phyloP scores from a whole-genome alignment of 2,888 invertebrate genomes.

The Xanthorhoe designata region DNA sequence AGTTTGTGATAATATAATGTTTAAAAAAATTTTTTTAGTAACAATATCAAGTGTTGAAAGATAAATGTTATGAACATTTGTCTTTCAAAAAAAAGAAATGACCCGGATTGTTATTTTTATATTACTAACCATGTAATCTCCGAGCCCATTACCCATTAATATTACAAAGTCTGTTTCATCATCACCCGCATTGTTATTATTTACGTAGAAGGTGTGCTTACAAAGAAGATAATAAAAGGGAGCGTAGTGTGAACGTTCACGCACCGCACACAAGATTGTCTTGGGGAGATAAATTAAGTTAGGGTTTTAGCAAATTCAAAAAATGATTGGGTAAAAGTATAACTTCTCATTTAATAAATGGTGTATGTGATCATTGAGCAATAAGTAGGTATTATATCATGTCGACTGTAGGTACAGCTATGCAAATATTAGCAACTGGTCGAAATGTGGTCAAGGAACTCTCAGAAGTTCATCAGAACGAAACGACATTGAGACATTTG shows the following conservation, averaged over 20 bases:
- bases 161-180: background rate
- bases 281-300: no score
- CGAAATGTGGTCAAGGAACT: slow-evolving; percentile 39
- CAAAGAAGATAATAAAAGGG: background rate
- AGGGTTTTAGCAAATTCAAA: background rate
- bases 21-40: background rate
- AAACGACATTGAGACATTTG: background rate
- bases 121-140: background rate
- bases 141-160: background rate
- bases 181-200: background rate
- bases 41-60: background rate
- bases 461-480: background rate
- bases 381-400: slow-evolving; percentile 8
- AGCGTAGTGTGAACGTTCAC: background rate
- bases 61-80: background rate
- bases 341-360: background rate
- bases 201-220: background rate
- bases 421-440: slow-evolving; percentile 30
- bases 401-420: background rate
- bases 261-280: background rate
- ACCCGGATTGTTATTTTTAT: background rate
- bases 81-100: background rate
- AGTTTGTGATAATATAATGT: background rate
- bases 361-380: slow-evolving; percentile 15
- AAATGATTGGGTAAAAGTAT: background rate